These are phyloP conservation scores for Rattus norvegicus DNA, from an alignment of 2,113 vertebrate species.

Conservation along the genomic window GRCr8 NC_086036.1:24899501-24900000, in stretches of 20 bases:
- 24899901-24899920: neutral
- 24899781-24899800: neutral
- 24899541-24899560: neutral
- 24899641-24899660: neutral
- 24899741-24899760: neutral
- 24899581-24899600: neutral
- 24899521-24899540: constrained; percentile 8
- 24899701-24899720: neutral
- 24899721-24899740: neutral
- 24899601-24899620: neutral
- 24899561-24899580: neutral
- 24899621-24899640: neutral
- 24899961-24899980: neutral
- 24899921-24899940: neutral
- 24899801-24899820: neutral
- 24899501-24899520: neutral
- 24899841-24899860: neutral
- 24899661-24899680: neutral
- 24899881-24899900: neutral
- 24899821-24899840: neutral
- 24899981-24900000: neutral
- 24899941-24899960: neutral
- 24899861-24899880: neutral
- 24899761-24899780: neutral
- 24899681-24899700: neutral